Evolutionary conservation across 2,113 vertebrate genomes (phyloP).

Genomic region (Notothenia rossii): DNA sequence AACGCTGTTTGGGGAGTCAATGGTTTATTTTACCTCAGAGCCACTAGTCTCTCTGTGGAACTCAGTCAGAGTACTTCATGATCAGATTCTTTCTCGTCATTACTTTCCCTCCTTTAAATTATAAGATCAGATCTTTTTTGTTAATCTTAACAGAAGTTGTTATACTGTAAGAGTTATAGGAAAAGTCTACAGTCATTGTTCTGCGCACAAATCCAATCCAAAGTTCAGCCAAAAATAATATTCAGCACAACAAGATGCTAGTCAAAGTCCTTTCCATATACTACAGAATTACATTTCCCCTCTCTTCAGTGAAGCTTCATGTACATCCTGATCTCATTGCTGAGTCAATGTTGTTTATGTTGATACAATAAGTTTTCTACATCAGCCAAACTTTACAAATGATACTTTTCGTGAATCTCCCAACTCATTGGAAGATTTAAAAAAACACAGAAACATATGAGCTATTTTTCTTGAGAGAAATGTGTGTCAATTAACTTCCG

Average conservation of each 20-base stretch:
- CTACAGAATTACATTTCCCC: too few relatives aligned
- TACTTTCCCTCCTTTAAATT: not conserved
- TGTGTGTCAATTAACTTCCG: not conserved
- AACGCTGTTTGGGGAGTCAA: constrained; percentile 38
- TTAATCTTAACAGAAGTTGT: not conserved
- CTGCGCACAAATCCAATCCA: constrained; percentile 20
- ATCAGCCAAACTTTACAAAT: too few relatives aligned
- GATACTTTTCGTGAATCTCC: too few relatives aligned
- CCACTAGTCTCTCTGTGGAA: not conserved
- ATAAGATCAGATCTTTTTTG: not conserved
- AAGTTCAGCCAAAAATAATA: not conserved
- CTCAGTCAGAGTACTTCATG: not conserved
- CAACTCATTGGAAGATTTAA: too few relatives aligned
- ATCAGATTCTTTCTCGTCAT: not conserved
- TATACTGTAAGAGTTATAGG: not conserved
- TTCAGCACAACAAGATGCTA: not conserved
- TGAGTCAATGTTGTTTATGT: too few relatives aligned
- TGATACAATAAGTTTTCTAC: too few relatives aligned
- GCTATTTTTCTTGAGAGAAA: not conserved
- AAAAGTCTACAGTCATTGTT: not conserved
- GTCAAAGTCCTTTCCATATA: too few relatives aligned
- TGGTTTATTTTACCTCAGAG: constrained; percentile 21
- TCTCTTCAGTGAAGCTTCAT: too few relatives aligned
- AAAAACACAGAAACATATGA: too few relatives aligned
- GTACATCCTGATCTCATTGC: too few relatives aligned